Evolutionary conservation across 2,797 vertebrate genomes (phyloP).

Genomic region (Melanotaenia boesemani): DNA sequence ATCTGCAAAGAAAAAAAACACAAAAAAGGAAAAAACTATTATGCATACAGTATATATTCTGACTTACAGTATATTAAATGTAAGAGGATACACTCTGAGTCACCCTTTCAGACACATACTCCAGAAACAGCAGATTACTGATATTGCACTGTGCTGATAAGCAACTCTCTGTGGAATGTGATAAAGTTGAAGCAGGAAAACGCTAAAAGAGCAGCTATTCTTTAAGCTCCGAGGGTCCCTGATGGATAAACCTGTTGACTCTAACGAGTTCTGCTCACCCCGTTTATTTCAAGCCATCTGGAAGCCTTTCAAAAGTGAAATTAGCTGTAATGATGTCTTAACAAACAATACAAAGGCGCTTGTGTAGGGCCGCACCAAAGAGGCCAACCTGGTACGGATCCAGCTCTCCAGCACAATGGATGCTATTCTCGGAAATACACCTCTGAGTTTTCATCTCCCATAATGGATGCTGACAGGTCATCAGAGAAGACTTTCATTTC

Average conservation of each 20-base stretch:
- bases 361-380: slow-evolving; percentile 69
- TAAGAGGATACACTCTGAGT: slow-evolving; percentile 11
- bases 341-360: slow-evolving; percentile 75
- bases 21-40: too few relatives aligned
- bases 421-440: slow-evolving; percentile 80
- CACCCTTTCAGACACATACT: slow-evolving; percentile 22
- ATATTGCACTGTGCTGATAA: slow-evolving; percentile 61
- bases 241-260: slow-evolving; percentile 56
- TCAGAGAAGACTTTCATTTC: slow-evolving; percentile 69
- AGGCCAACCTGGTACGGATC: slow-evolving; percentile 65
- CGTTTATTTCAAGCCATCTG: slow-evolving; percentile 55
- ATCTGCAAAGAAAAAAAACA: slow-evolving; percentile 45
- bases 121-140: slow-evolving; percentile 32
- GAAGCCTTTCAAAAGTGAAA: slow-evolving; percentile 73
- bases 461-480: slow-evolving; percentile 74
- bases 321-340: slow-evolving; percentile 74
- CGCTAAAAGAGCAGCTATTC: slow-evolving; percentile 36
- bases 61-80: slow-evolving; percentile 7
- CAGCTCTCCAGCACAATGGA: slow-evolving; percentile 76
- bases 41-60: slow-evolving; percentile 10
- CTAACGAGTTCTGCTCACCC: slow-evolving; percentile 21
- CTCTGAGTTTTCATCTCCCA: slow-evolving; percentile 64
- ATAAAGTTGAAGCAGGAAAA: slow-evolving; percentile 48
- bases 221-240: slow-evolving; percentile 27
- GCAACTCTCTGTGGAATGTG: slow-evolving; percentile 51